These are phyloP conservation scores for Cantharis lateralis DNA, from an alignment of 2,888 invertebrate genomes.

Conservation along the genomic window DNA sequence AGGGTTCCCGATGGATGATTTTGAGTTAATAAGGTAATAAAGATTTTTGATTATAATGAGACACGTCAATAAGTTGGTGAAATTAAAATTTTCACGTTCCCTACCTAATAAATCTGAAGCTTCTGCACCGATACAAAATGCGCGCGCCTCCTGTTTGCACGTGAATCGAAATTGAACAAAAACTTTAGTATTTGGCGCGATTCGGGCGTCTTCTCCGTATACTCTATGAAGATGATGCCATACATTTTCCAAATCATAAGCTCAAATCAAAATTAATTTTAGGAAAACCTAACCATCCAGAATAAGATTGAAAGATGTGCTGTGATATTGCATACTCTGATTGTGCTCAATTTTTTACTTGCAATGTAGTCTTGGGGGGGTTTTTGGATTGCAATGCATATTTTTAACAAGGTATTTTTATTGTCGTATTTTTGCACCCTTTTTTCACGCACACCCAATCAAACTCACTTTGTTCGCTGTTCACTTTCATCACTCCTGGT, in stretches of 20 bases:
- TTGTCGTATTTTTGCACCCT: constrained; percentile 8
- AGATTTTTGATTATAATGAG: background rate
- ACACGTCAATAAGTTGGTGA: constrained; percentile 5
- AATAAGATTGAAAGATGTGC: constrained; percentile 17
- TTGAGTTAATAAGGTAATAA: background rate
- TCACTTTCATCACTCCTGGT: background rate
- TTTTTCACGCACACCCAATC: background rate
- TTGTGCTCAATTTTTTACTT: constrained; percentile 22
- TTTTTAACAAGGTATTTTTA: constrained; percentile 26
- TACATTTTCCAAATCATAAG: constrained; percentile 1
- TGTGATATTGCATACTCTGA: constrained; percentile 22
- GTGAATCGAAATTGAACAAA: constrained; percentile 32
- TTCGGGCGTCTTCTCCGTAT: constrained; percentile 31
- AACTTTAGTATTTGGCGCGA: constrained; percentile 32
- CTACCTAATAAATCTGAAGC: constrained; percentile 25
- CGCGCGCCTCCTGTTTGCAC: constrained; percentile 32
- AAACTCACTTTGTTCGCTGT: background rate
- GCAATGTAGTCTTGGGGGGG: constrained; percentile 12
- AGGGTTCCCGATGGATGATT: background rate
- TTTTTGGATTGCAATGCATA: constrained; percentile 28
- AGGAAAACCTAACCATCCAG: background rate
- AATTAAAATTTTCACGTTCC: constrained; percentile 22
- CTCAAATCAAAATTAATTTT: background rate
- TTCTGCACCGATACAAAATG: constrained; percentile 21
- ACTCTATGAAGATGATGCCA: constrained; percentile 25